Evolutionary conservation across 2,113 vertebrate species (phyloP).

Genomic region (Pelobates fuscus): DNA sequence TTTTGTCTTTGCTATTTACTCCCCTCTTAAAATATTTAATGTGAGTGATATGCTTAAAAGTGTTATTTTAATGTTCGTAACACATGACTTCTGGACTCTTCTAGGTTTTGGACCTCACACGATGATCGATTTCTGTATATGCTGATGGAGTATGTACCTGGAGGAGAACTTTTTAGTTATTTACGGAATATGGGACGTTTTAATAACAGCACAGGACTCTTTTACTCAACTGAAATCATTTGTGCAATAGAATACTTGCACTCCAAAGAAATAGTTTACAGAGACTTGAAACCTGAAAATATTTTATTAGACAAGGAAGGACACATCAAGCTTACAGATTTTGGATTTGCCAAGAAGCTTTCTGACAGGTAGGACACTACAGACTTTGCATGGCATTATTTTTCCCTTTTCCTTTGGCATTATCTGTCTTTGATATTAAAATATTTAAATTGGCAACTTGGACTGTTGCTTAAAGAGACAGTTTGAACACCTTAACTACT

Average conservation of each 20-base stretch:
- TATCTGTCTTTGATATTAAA: too few species aligned
- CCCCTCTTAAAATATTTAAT: too few species aligned
- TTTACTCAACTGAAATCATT: constrained; percentile 87
- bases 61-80: too few species aligned
- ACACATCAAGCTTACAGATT: constrained; percentile 93
- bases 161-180: constrained; percentile 92
- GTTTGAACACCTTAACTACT: too few species aligned
- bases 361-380: constrained; percentile 77
- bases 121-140: constrained; percentile 90
- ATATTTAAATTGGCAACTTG: too few species aligned
- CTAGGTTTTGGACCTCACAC: constrained; percentile 89
- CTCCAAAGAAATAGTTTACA: constrained; percentile 87
- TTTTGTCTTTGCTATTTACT: too few species aligned
- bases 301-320: constrained; percentile 90
- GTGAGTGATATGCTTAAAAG: too few species aligned
- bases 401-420: too few species aligned
- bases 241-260: constrained; percentile 94
- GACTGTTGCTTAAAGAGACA: too few species aligned
- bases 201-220: constrained; percentile 79
- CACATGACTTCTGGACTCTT: too few species aligned
- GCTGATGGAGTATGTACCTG: constrained; percentile 91
- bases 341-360: constrained; percentile 94
- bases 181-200: constrained; percentile 89
- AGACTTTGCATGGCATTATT: too few species aligned
- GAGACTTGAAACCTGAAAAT: constrained; percentile 95